Percentiles rank a stretch among this genome's conserved stretches.
phyloP scores from a whole-genome alignment of 2,888 invertebrate genomes.

The Cheilosia vulpina region DNA sequence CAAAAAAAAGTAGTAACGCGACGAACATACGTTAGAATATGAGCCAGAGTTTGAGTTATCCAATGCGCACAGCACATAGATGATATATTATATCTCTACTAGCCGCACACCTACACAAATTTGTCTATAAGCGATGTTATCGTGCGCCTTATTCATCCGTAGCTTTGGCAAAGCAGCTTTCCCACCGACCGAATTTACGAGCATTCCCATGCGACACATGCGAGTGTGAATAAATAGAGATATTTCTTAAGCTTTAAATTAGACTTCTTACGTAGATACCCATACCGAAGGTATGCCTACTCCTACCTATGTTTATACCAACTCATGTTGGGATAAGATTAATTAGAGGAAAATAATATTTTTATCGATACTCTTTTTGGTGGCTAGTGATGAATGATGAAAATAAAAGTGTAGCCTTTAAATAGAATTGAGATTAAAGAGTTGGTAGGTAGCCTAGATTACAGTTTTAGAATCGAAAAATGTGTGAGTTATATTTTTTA shows the following conservation, averaged over 20 bases:
- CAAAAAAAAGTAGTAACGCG: neutral
- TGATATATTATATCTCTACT: neutral
- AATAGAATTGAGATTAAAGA: no score
- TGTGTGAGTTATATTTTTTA: no score
- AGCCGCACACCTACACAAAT: neutral
- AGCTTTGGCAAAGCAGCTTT: constrained; percentile 41
- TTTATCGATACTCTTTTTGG: constrained; percentile 16
- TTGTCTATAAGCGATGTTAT: constrained; percentile 9
- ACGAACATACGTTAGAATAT: constrained; percentile 17
- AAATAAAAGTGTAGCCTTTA: neutral
- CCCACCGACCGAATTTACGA: constrained; percentile 17
- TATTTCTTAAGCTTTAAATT: constrained; percentile 28
- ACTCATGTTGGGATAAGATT: constrained; percentile 11
- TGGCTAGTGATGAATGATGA: neutral
- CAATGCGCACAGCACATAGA: constrained; percentile 23
- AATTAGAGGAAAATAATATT: constrained; percentile 15
- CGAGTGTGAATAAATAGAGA: constrained; percentile 1
- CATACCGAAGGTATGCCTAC: neutral
- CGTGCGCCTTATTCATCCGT: constrained; percentile 10
- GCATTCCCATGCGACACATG: constrained; percentile 1
- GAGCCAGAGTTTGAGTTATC: constrained; percentile 34
- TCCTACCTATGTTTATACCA: neutral
- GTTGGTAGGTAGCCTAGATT: neutral
- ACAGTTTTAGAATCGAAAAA: no score
- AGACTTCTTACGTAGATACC: neutral